Evolutionary conservation across 2,888 invertebrate species (phyloP).

Genomic region (Antheraea assamensis): DNA sequence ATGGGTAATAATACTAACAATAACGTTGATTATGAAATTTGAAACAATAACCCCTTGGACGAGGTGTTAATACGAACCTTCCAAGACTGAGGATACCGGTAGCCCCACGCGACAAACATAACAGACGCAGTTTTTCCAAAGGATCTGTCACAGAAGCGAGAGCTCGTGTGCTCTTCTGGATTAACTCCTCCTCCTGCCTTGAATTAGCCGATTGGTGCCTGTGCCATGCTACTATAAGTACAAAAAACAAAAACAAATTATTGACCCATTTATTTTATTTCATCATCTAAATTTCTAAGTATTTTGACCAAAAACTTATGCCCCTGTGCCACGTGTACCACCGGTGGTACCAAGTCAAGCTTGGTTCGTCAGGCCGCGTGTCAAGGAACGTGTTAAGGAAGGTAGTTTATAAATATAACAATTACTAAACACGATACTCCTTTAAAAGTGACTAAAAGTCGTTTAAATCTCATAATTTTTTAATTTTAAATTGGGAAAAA

Average conservation of each 20-base stretch:
- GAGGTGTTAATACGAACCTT: conserved; percentile 77
- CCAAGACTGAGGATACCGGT: conserved; percentile 94
- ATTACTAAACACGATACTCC: neutral
- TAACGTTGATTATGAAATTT: neutral
- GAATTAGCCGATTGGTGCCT: conserved; percentile 88
- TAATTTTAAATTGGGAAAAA: too few species aligned
- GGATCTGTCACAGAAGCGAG: conserved; percentile 87
- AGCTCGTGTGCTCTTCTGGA: conserved; percentile 87
- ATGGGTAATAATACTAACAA: too few species aligned
- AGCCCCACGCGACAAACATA: conserved; percentile 93
- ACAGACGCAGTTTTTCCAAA: conserved; percentile 90
- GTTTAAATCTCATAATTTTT: neutral
- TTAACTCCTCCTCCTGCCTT: conserved; percentile 90
- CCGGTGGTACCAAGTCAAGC: too few species aligned
- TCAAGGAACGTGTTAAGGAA: too few species aligned
- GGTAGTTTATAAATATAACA: neutral
- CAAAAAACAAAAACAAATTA: neutral
- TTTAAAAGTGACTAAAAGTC: neutral
- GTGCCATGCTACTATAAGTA: conserved; percentile 78
- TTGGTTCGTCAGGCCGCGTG: too few species aligned
- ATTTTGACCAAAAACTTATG: neutral
- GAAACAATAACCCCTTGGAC: neutral
- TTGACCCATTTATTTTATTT: neutral
- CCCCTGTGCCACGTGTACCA: too few species aligned
- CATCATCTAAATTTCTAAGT: neutral